A percentile compares a stretch with the other conserved stretches of the same genome.
These are phyloP conservation scores for Dicentrarchus labrax DNA, from an alignment of 2,113 vertebrate genomes.

Conservation along the genomic window DNA sequence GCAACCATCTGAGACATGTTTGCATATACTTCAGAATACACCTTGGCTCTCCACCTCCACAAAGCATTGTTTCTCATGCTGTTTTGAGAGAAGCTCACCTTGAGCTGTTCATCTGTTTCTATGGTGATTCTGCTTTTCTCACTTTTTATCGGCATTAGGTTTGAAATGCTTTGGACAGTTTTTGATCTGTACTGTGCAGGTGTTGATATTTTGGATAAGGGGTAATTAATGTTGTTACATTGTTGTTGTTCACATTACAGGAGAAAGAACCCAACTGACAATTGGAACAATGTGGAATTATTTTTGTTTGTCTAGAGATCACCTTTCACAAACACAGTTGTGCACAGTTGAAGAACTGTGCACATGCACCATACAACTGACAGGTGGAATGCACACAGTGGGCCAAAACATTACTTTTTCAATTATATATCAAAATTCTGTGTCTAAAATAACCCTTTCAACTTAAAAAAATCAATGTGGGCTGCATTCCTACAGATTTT, in stretches of 20 bases:
- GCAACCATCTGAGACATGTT: constrained; percentile 34
- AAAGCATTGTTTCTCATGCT: constrained; percentile 61
- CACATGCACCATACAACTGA: not conserved
- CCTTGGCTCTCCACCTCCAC: constrained; percentile 63
- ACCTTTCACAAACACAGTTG: not conserved
- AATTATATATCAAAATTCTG: not conserved
- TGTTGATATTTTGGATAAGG: constrained; percentile 15
- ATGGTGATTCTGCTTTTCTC: constrained; percentile 77
- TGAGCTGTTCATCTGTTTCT: constrained; percentile 78
- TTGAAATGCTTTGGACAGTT: constrained; percentile 43
- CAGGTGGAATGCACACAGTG: not conserved
- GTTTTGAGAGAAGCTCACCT: constrained; percentile 73
- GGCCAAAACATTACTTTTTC: constrained; percentile 1
- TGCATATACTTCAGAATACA: constrained; percentile 35
- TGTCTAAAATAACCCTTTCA: constrained; percentile 25
- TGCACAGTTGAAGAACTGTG: too few relatives aligned
- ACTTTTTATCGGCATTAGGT: constrained; percentile 19
- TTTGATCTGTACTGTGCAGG: constrained; percentile 16
- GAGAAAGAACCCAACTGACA: not conserved
- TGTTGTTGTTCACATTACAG: not conserved
- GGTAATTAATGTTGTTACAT: too few relatives aligned
- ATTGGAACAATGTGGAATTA: not conserved
- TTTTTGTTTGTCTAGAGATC: not conserved
- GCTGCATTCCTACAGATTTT: constrained; percentile 63
- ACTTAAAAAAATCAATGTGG: constrained; percentile 20